Base-by-base conservation (phyloP, 2,113 vertebrate genomes). In the Ursus arctos region DNA sequence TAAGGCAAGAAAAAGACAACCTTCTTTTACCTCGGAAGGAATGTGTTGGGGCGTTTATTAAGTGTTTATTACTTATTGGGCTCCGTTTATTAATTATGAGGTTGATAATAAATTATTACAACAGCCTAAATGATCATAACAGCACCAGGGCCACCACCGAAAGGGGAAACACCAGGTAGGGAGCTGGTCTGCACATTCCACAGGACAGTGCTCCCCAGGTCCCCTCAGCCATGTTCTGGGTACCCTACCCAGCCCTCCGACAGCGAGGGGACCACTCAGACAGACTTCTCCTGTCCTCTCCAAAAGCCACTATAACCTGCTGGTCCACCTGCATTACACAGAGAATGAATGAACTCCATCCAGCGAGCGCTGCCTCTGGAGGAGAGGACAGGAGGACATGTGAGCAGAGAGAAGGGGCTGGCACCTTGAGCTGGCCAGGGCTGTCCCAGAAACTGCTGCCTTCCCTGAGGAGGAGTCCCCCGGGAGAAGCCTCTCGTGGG, bases 391-490 rank as follows among this genome's bases (percentile, higher is more conserved):
- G 43, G n/a, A 1, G 14, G 24, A n/a, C 24, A 21, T 1, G 7
- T 24, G 33, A 33, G 51, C 33, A 16, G n/a, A 8, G 19, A 31
- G 87, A 33, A 82, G 16, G 33, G 3, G 6, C 43, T 7, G n/a
- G 59, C 28, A 1, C 11, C 16, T 10, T 0, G 0, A 47, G 14
- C 43, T 33, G 57, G 15, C 55, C 5, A 1, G 2, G 36, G 47
- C 1, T 69, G 16, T 21, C 47, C 91, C 1, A 0, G 76, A 26
- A 53, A 59, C 71, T 28, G 36, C 28, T 67, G 19, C n/a, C 43
- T 63, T 59, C 77, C 40, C n/a, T 43, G 26, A 59, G 2, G 4
- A 14, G 90, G 33, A 49, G 26, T 79, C 36, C n/a, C 43, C 36
- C 4, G 67, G 67, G 67, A 69, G 33, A 36, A 69, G 67, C 21